Evolutionary conservation across 2,113 vertebrate species (phyloP), one percentile per base, ranked within the genome.

Genomic region (Microtus richardsoni): DNA sequence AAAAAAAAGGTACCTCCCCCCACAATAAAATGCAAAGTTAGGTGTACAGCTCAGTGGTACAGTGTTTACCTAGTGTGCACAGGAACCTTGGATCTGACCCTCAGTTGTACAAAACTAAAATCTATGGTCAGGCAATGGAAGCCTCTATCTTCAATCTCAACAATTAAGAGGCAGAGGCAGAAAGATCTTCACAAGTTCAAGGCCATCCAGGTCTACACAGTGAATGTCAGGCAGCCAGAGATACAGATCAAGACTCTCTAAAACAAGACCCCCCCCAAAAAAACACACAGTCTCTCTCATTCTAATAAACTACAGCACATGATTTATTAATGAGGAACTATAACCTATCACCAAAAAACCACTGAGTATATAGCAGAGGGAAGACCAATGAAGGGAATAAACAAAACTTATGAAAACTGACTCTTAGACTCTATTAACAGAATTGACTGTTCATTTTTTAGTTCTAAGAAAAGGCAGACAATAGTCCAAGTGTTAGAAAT

Each of bases 391-490:
- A 93, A 95, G 82, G 90, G 73, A 94, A 82, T 62, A 36, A 95
- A 96, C 58, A 87, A 97, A 97, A 90, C 84, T 79, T 93, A 94
- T 93, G 16, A 79, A 91, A 74, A 13, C 75, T 83, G 41, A 88
- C 93, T 82, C 84, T 90, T 91, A 84, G 79, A 75, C 62, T 93
- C 64, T 64, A 82, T 87, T 93, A 11, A 52, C 49, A 74, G 94
- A 54, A 62, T 0, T 6, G 28, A 22, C 26, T 68, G 49, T 62
- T 96, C 0, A 0, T 28, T 94, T 93, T 95, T 52, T 82, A 79
- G 9, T 62, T 93, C 88, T 96, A 97, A 97, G 96, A 97, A 97
- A 98, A 97, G 41, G 94, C 73, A 88, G 78, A 97, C 95, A 96
- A 88, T 91, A 75, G 66, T 9, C 49, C 89, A 90, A 91, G 77